Conservation (phyloP, 2,888 invertebrate genomes). For the Onthophagus sagittarius region DNA sequence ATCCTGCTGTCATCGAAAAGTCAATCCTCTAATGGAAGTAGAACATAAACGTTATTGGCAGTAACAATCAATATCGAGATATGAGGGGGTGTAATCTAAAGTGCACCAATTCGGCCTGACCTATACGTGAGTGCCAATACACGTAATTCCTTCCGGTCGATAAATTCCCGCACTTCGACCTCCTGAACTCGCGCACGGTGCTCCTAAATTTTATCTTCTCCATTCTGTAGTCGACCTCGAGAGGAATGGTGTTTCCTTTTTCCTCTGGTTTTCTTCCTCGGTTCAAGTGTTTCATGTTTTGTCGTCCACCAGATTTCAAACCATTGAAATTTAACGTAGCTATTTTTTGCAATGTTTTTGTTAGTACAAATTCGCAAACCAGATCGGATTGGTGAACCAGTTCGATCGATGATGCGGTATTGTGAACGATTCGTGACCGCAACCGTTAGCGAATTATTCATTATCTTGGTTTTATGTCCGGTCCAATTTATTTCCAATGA, state of each 20-base stretch:
- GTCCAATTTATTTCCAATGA: neutral
- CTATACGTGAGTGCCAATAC: neutral
- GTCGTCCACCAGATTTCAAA: neutral
- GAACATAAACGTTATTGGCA: slow-evolving; percentile 10
- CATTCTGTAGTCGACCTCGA: neutral
- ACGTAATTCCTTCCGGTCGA: neutral
- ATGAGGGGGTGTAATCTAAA: slow-evolving; percentile 7
- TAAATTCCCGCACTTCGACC: neutral
- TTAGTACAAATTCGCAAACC: neutral
- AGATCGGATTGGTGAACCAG: neutral
- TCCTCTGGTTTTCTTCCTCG: neutral
- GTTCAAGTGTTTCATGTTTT: neutral
- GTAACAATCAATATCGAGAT: slow-evolving; percentile 10
- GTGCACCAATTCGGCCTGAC: neutral
- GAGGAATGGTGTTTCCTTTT: neutral
- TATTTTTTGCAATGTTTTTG: too few relatives aligned
- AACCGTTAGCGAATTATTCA: neutral
- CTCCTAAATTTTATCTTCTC: neutral
- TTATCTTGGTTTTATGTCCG: neutral
- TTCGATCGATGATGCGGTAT: neutral
- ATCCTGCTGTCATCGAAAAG: slow-evolving; percentile 4
- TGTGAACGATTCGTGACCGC: neutral
- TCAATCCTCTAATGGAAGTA: slow-evolving; percentile 12
- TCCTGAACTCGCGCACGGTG: neutral
- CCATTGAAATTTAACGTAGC: neutral